Evolutionary conservation across 2,888 invertebrate species (phyloP), one percentile per base, ranked within the genome.

Genomic region (Nomada ferruginata): DNA sequence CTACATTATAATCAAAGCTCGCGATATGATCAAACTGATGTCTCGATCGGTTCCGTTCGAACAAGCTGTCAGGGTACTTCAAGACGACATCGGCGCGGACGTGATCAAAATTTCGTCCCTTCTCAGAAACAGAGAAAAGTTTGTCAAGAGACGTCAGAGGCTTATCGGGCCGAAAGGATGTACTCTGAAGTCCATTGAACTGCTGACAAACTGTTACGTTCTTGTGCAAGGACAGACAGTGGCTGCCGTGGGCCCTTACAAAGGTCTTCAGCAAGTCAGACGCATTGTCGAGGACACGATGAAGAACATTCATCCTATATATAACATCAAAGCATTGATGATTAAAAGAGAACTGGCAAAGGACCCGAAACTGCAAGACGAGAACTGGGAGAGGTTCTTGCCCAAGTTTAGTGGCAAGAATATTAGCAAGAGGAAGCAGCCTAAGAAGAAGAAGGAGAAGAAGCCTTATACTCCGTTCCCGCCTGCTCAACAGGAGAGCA

Each of bases 221-320:
- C 95, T 99, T 63, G 98, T 99, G 0, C 99, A 99, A 94, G 99
- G 99, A 5, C 98, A 98, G 91, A 99, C 99, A 13, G 99, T 99
- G 0, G 96, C 99, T 18, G 97, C 98, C 0, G 94, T 99, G n/a
- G 99, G 99, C 0, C 98, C 99, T 2, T 98, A 98, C 91, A 97
- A 97, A 94, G 99, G 99, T 0, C 93, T 98, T 36, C 96, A 96
- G 76, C 97, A 97, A 93, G 97, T 98, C 0, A 95, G 99, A 75
- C 96, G 97, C 89, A 97, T 99, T 90, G 97, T 98, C 1, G 97
- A 97, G 91, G 99, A 99, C 89, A 99, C 99, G 0, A 99, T 99
- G 99, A 98, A 98, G 92, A 99, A 99, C 94, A 96, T 99, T 74
- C 99, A 99, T 95, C 99, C 99, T 0, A 98, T 99, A 93, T 99